These are phyloP conservation scores for Strongylocentrotus purpuratus DNA, from an alignment of 35 echinoderm and acorn worm genomes.

Conservation along the genomic window DNA sequence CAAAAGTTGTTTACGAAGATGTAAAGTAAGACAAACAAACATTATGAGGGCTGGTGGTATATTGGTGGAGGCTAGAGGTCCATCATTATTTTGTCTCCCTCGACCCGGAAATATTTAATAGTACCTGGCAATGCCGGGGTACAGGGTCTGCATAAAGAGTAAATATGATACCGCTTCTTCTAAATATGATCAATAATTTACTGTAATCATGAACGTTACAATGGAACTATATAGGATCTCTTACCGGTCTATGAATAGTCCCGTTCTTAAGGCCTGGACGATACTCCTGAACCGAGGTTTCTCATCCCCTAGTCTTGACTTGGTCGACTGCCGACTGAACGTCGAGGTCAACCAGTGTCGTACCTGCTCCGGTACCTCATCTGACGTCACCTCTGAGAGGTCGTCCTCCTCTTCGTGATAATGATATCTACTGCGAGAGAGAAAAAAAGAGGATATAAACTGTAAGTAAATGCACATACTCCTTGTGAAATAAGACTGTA, in stretches of 20 bases:
- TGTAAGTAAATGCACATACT: no score
- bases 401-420: constrained; percentile 90
- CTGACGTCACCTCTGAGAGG: constrained; percentile 92
- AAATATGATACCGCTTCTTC: no score
- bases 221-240: neutral
- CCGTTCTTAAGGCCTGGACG: constrained; percentile 94
- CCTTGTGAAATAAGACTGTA: no score
- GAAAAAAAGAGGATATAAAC: neutral
- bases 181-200: neutral
- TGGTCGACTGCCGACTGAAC: constrained; percentile 91
- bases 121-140: no score
- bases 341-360: constrained; percentile 98
- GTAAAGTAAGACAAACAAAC: no score
- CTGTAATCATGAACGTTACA: neutral
- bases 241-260: constrained; percentile 95
- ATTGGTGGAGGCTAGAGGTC: no score
- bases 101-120: no score
- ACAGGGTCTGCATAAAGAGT: no score
- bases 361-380: constrained; percentile 94
- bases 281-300: constrained; percentile 98
- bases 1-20: no score
- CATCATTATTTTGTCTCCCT: no score
- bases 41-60: no score
- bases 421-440: constrained; percentile 67
- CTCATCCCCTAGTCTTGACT: constrained; percentile 81